These are phyloP conservation scores for Melanitta fusca DNA, from an alignment of 2,797 vertebrate genomes.

Conservation along the genomic window DNA sequence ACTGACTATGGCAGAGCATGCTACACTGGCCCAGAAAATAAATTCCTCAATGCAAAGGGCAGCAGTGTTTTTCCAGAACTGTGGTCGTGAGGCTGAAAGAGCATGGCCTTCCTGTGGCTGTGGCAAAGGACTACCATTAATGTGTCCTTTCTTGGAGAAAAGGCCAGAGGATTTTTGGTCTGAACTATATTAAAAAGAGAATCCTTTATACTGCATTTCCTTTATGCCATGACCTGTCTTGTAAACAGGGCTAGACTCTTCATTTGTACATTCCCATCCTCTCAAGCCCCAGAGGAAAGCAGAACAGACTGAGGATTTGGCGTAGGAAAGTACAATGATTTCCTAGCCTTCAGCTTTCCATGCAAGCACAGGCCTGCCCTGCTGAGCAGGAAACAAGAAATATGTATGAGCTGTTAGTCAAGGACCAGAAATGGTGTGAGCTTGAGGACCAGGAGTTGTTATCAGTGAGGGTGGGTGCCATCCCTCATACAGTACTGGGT, in stretches of 20 bases:
- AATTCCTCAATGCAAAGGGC: not conserved
- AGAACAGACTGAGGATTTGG: not conserved
- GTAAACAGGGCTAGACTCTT: not conserved
- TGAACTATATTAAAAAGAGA: not conserved
- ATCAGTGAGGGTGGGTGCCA: not conserved
- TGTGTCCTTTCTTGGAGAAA: not conserved
- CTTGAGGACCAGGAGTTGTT: not conserved
- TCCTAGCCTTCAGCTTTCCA: not conserved
- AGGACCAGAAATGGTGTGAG: not conserved
- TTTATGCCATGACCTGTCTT: not conserved
- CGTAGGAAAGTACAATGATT: not conserved
- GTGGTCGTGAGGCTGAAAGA: rapidly evolving
- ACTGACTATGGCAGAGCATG: not conserved
- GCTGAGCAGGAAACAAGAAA: not conserved
- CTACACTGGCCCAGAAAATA: not conserved
- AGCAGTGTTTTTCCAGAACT: not conserved
- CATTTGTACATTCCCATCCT: not conserved
- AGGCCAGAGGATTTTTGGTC: not conserved
- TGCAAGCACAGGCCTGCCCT: not conserved
- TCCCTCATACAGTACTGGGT: not conserved
- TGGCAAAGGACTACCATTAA: not conserved
- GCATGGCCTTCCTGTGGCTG: not conserved
- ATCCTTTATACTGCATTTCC: not conserved
- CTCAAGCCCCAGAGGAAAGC: not conserved
- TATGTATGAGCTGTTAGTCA: not conserved